Percentiles rank a stretch among this genome's conserved stretches.
These are phyloP conservation scores for Melanchra persicariae DNA, from an alignment of 2,888 invertebrate species.

Conservation along the genomic window DNA sequence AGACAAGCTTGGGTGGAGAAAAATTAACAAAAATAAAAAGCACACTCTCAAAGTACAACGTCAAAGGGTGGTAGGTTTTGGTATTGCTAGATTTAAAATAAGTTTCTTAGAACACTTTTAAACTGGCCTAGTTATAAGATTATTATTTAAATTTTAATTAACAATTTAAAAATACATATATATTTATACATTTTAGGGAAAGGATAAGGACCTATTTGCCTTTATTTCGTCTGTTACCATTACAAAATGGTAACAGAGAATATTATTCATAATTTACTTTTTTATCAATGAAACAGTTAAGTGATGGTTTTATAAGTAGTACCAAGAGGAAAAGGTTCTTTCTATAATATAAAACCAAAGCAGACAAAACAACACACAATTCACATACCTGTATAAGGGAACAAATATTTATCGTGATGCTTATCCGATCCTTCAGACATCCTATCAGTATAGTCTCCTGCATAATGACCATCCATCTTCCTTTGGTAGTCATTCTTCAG, in stretches of 20 bases:
- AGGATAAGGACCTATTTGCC: background rate
- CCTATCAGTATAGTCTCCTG: slow-evolving; percentile 91
- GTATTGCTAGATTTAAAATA: slow-evolving; percentile 23
- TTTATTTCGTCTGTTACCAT: background rate
- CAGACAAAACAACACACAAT: slow-evolving; percentile 22
- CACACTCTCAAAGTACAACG: slow-evolving; percentile 58
- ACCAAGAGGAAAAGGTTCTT: slow-evolving; percentile 1
- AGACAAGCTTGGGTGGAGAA: slow-evolving; percentile 54
- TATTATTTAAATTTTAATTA: no score
- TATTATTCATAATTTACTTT: background rate
- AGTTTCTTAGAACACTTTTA: background rate
- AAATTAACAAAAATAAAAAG: slow-evolving; percentile 58
- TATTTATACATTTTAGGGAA: no score
- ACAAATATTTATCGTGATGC: slow-evolving; percentile 95
- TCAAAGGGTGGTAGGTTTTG: background rate
- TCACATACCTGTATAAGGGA: slow-evolving; percentile 94
- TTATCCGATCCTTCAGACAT: slow-evolving; percentile 94
- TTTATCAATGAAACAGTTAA: no score
- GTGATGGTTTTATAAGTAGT: background rate
- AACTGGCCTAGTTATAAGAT: background rate
- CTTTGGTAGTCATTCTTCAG: slow-evolving; percentile 90
- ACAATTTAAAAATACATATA: no score
- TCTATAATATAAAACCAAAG: slow-evolving; percentile 31
- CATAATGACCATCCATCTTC: slow-evolving; percentile 87
- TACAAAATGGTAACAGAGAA: background rate